Evolutionary conservation across 2,888 invertebrate species (phyloP), one percentile per base, ranked within the genome.

Genomic region (Torymus auratus): DNA sequence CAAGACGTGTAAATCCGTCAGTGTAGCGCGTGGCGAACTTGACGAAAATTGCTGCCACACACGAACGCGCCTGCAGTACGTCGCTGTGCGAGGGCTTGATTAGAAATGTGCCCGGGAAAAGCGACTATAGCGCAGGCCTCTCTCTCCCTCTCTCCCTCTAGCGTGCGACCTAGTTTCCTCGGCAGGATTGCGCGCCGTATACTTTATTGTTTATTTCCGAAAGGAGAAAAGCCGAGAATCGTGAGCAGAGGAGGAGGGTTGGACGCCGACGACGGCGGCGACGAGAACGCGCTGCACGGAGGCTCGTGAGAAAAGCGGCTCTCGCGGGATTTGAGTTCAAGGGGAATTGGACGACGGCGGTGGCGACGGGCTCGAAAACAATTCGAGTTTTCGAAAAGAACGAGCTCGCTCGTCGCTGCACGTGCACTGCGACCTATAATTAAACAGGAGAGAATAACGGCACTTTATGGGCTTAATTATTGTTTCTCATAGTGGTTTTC

Each of bases 181-280:
- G 50, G 17, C 60, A 67, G 53, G 80, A 80, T 74, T 80, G 69
- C 77, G 55, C 72, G 23, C 20, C 60, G 58, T 80, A 75, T 64
- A 79, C 67, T 80, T 74, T 80, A 80, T 80, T 80, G 80, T 80
- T 80, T 76, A 71, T 80, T 80, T 80, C 67, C 71, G 61, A 76
- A 71, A 76, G 53, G 52, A 69, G 69, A 67, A 52, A 67, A 62
- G 72, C 62, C 61, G 75, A 73, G 73, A 62, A 74, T 68, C 70
- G 73, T 74, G 58, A 61, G 69, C 41, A 41, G 41, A 41, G 41
- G 41, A 41, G 41, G 41, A 41, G 72, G 55, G 72, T 74, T 64
- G 62, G 20, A 11, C 73, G 41, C 68, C 73, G 58, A 28, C 67
- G 65, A 52, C 64, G 55, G 13, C 55, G 65, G 15, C 68, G 41